Conservation (phyloP, 2,888 invertebrate species). For the Erannis defoliaria region DNA sequence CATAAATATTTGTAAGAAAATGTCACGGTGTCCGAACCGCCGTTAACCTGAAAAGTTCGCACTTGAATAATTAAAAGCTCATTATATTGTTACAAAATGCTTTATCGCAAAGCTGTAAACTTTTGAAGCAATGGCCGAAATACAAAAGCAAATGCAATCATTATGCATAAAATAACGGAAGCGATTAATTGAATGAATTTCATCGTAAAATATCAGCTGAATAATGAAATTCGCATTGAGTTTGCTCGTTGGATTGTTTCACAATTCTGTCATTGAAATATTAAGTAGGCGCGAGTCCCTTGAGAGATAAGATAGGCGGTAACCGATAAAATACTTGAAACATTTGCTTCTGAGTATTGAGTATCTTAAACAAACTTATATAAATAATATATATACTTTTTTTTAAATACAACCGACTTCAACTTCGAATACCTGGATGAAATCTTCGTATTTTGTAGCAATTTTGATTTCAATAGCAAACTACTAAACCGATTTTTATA, state of each 20-base stretch:
- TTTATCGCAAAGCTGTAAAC: not conserved
- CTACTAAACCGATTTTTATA: too few species aligned
- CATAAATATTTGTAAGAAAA: too few species aligned
- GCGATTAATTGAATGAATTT: conserved; percentile 6
- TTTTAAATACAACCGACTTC: too few species aligned
- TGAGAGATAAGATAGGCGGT: conserved; percentile 24
- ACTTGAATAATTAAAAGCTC: conserved; percentile 2
- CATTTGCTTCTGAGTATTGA: not conserved
- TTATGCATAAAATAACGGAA: conserved; percentile 2
- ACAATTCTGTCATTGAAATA: conserved; percentile 25
- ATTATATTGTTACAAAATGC: not conserved
- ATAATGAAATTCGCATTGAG: conserved; percentile 16
- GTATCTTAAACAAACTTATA: not conserved
- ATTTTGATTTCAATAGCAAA: too few species aligned
- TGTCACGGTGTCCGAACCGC: not conserved
- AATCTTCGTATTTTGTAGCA: too few species aligned
- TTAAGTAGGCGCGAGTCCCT: conserved; percentile 22
- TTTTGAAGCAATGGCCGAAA: conserved; percentile 8
- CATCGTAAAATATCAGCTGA: conserved; percentile 16
- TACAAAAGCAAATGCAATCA: not conserved
- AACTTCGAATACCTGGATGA: too few species aligned
- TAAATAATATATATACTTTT: too few species aligned
- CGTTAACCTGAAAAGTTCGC: not conserved
- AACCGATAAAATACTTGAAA: conserved; percentile 13
- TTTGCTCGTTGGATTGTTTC: conserved; percentile 17